Conservation (phyloP, 1,140 invertebrate species). For the Panonychus citri region DNA sequence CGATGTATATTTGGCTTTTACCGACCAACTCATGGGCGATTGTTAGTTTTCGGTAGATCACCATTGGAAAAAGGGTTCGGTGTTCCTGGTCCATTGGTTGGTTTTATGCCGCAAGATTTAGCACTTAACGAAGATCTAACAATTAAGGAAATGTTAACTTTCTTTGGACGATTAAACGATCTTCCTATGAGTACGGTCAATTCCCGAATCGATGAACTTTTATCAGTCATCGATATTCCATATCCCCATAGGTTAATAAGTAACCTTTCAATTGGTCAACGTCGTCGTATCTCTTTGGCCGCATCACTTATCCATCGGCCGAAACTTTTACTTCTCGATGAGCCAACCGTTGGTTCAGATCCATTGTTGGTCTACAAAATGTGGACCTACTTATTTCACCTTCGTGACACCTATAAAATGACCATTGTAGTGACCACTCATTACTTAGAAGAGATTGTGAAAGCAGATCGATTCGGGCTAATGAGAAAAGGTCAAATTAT, state of each 20-base stretch:
- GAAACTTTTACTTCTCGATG: conserved; percentile 50
- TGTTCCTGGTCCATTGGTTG: conserved; percentile 16
- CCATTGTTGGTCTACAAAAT: conserved; percentile 15
- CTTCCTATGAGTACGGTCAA: conserved; percentile 28
- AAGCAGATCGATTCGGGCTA: conserved; percentile 28
- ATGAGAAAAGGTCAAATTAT: conserved; percentile 23
- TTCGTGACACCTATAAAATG: conserved; percentile 35
- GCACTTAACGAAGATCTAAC: conserved; percentile 39
- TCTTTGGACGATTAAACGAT: conserved; percentile 86
- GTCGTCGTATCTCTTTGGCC: conserved; percentile 69
- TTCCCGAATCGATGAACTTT: conserved; percentile 53
- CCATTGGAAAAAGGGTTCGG: conserved; percentile 17
- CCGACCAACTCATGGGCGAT: background rate
- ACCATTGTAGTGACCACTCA: conserved; percentile 27
- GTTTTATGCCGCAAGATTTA: conserved; percentile 12
- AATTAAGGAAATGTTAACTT: conserved; percentile 75
- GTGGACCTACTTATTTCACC: background rate
- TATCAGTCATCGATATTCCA: conserved; percentile 6
- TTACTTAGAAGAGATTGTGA: conserved; percentile 25
- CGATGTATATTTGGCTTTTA: conserved; percentile 9
- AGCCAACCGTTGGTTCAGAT: conserved; percentile 34
- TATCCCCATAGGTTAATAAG: background rate
- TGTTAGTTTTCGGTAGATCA: background rate
- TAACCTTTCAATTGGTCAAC: conserved; percentile 49
- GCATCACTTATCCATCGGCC: conserved; percentile 77